Percentiles rank a stretch among this genome's conserved stretches.
Evolutionary conservation across 2,888 invertebrate species (phyloP).

Genomic region (Trisateles emortualis): DNA sequence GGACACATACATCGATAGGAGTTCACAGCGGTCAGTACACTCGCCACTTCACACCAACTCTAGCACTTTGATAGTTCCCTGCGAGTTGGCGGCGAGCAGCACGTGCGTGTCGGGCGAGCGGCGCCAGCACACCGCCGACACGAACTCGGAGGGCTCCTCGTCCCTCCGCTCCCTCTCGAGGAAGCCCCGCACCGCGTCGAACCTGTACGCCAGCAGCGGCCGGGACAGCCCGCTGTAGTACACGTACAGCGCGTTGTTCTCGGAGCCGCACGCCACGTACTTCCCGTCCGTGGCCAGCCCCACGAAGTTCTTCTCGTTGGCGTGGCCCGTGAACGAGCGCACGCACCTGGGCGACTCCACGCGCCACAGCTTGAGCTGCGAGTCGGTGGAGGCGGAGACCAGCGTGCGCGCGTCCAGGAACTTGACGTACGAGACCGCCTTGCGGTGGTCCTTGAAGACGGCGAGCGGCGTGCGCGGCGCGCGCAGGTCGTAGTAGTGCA

Average conservation of each 20-base stretch:
- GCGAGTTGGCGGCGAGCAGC: conserved; percentile 97
- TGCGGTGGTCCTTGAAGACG: conserved; percentile 95
- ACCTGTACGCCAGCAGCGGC: conserved; percentile 94
- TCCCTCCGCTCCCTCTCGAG: conserved; percentile 93
- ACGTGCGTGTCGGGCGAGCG: conserved; percentile 91
- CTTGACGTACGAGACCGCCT: conserved; percentile 97
- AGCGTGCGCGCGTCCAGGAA: conserved; percentile 90
- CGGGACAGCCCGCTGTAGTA: conserved; percentile 96
- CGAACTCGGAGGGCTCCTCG: conserved; percentile 96
- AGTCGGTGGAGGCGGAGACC: conserved; percentile 96
- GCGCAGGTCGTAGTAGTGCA: conserved; percentile 97
- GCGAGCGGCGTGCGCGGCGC: conserved; percentile 93
- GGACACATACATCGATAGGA: conserved; percentile 1
- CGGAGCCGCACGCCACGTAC: conserved; percentile 98
- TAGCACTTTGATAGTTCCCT: conserved; percentile 96
- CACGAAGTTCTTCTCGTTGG: conserved; percentile 98
- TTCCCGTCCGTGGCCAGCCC: conserved; percentile 95
- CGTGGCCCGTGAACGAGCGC: conserved; percentile 95
- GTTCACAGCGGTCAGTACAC: neutral
- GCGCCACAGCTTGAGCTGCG: conserved; percentile 96
- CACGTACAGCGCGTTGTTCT: conserved; percentile 96
- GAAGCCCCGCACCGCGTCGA: conserved; percentile 93
- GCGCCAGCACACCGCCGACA: conserved; percentile 98
- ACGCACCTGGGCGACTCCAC: conserved; percentile 92
- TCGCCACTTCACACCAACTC: conserved; percentile 88